Evolutionary conservation across 2,113 vertebrate genomes (phyloP).

Genomic region (Cyphomyrus plagiostoma): DNA sequence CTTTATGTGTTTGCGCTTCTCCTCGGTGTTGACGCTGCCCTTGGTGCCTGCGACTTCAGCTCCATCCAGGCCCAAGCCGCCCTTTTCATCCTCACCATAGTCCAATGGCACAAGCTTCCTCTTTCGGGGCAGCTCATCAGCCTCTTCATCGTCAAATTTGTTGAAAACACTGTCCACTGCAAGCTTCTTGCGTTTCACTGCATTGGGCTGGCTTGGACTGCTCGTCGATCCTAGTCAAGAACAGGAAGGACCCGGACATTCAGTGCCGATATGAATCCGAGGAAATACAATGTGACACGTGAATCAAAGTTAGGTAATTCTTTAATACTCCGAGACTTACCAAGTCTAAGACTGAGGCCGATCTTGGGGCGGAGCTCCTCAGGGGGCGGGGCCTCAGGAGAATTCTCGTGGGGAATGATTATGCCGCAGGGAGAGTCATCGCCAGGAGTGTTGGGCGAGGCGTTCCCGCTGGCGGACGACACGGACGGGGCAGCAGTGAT

Average conservation of each 20-base stretch:
- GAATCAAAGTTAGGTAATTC: neutral
- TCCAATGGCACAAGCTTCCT: slow-evolving; percentile 94
- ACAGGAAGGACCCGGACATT: neutral
- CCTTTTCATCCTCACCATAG: slow-evolving; percentile 95
- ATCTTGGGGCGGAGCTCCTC: slow-evolving; percentile 94
- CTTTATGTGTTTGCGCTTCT: slow-evolving; percentile 97
- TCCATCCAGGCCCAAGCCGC: slow-evolving; percentile 55
- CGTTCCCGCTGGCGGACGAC: slow-evolving; percentile 88
- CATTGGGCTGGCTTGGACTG: slow-evolving; percentile 90
- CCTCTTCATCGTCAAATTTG: slow-evolving; percentile 95
- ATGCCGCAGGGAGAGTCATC: slow-evolving; percentile 96
- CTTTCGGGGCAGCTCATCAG: slow-evolving; percentile 87
- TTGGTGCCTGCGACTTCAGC: slow-evolving; percentile 61
- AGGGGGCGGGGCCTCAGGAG: slow-evolving; percentile 81
- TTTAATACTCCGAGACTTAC: slow-evolving; percentile 53
- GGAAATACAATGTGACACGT: neutral
- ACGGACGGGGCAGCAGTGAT: slow-evolving; percentile 90
- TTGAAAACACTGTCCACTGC: slow-evolving; percentile 95
- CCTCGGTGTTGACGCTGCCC: slow-evolving; percentile 85
- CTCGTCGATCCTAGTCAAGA: slow-evolving; percentile 69
- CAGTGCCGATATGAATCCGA: neutral
- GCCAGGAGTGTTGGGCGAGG: slow-evolving; percentile 84
- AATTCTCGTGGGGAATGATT: slow-evolving; percentile 98
- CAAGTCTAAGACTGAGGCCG: slow-evolving; percentile 92
- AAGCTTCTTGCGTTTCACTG: slow-evolving; percentile 89